A percentile compares a stretch with the other conserved stretches of the same genome.
These are phyloP conservation scores for Adelosebastes latens DNA, from an alignment of 2,797 vertebrate genomes.

Conservation along the genomic window DNA sequence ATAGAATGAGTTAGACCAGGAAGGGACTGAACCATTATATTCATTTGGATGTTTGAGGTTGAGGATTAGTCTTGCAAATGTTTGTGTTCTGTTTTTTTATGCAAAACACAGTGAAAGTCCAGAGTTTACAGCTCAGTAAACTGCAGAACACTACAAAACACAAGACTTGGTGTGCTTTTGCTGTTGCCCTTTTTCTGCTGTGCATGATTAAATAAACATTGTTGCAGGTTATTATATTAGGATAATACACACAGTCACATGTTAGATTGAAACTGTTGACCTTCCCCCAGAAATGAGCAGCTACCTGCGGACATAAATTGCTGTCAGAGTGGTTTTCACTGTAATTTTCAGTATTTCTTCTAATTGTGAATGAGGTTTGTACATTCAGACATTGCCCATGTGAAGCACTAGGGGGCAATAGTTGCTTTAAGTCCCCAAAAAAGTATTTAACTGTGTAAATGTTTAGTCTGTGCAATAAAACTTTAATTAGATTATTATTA, in stretches of 20 bases:
- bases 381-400: conserved; percentile 5
- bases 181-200: not conserved
- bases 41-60: not conserved
- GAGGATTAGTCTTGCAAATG: not conserved
- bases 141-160: not conserved
- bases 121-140: not conserved
- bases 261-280: not conserved
- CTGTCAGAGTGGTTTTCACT: not conserved
- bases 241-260: not conserved
- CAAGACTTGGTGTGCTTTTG: not conserved
- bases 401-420: conserved; percentile 66
- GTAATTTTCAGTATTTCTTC: not conserved
- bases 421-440: not conserved
- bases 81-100: not conserved
- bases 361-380: not conserved
- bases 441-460: not conserved
- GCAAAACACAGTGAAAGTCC: not conserved
- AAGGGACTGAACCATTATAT: not conserved
- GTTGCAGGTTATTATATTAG: not conserved
- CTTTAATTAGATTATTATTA: not conserved
- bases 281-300: not conserved
- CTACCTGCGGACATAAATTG: not conserved
- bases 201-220: not conserved
- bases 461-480: not conserved
- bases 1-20: not conserved